phyloP scores from a whole-genome alignment of 1,140 invertebrate species.

The Lerema accius region DNA sequence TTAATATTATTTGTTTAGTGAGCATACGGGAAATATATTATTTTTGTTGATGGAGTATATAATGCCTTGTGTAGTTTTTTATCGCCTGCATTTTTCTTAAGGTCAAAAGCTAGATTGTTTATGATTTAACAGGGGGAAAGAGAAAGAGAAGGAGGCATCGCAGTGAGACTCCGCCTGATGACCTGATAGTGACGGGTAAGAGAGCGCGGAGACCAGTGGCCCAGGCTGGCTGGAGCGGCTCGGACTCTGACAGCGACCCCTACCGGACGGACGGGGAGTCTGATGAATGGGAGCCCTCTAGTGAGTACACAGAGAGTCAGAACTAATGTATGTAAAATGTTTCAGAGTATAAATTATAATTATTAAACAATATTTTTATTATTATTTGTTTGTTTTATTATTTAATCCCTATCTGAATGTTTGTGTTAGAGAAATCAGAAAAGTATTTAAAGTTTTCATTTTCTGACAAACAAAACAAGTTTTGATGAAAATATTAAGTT shows the following conservation, averaged over 20 bases:
- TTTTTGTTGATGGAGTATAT: conserved; percentile 21
- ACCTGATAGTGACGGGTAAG: conserved; percentile 55
- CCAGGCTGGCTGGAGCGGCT: conserved; percentile 33
- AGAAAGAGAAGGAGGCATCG: conserved; percentile 37
- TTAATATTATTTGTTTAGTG: too few species aligned
- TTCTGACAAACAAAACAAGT: too few species aligned
- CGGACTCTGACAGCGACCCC: conserved; percentile 49
- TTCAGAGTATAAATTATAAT: too few species aligned
- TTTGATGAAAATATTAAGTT: too few species aligned
- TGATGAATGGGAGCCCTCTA: conserved; percentile 63
- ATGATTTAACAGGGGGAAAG: conserved; percentile 37
- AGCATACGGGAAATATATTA: too few species aligned
- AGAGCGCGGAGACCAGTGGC: conserved; percentile 47
- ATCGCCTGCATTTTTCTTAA: too few species aligned
- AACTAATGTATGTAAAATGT: conserved; percentile 15
- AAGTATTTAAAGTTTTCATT: too few species aligned
- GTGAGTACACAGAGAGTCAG: conserved; percentile 47
- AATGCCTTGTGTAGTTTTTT: conserved; percentile 5
- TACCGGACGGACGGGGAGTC: conserved; percentile 59
- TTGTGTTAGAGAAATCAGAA: too few species aligned
- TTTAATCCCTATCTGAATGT: background rate
- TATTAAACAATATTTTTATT: too few species aligned
- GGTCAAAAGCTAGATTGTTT: too few species aligned
- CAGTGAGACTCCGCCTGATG: conserved; percentile 31
- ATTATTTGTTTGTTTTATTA: too few species aligned